These are phyloP conservation scores for Tragelaphus imberbis DNA, from an alignment of 2,113 vertebrate genomes.

Conservation along the genomic window DNA sequence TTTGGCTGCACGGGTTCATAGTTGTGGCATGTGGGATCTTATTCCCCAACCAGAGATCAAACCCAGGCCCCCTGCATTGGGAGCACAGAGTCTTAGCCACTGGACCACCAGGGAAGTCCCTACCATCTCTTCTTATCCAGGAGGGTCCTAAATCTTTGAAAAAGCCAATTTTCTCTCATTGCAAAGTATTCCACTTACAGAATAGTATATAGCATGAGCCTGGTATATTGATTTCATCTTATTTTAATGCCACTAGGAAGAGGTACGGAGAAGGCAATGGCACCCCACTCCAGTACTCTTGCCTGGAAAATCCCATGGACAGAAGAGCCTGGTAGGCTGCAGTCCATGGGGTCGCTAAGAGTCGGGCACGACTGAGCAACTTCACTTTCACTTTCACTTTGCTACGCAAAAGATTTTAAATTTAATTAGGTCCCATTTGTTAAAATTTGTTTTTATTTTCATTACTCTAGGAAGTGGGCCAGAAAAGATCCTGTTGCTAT, in stretches of 20 bases:
- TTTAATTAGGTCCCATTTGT: not conserved
- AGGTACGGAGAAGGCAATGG: not conserved
- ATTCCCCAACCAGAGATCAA: not conserved
- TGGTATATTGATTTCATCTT: slow-evolving; percentile 10
- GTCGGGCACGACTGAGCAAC: too few species aligned
- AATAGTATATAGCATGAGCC: not conserved
- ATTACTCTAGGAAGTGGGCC: not conserved
- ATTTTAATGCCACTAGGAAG: not conserved
- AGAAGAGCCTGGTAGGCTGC: too few species aligned
- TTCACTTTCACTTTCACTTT: too few species aligned
- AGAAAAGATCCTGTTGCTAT: not conserved
- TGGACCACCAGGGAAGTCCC: not conserved
- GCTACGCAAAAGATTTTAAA: not conserved
- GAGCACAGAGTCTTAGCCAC: not conserved
- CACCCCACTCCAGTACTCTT: too few species aligned
- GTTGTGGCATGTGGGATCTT: not conserved
- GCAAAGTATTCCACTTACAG: not conserved
- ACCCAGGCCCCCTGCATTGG: not conserved
- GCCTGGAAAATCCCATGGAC: too few species aligned
- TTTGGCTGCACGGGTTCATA: not conserved
- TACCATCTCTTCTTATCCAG: not conserved
- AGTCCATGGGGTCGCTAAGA: too few species aligned
- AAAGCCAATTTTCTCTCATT: not conserved
- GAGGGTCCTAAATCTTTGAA: not conserved
- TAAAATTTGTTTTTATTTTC: not conserved